Evolutionary conservation across 1,140 invertebrate genomes (phyloP).

Genomic region (Heliconius nattereri): DNA sequence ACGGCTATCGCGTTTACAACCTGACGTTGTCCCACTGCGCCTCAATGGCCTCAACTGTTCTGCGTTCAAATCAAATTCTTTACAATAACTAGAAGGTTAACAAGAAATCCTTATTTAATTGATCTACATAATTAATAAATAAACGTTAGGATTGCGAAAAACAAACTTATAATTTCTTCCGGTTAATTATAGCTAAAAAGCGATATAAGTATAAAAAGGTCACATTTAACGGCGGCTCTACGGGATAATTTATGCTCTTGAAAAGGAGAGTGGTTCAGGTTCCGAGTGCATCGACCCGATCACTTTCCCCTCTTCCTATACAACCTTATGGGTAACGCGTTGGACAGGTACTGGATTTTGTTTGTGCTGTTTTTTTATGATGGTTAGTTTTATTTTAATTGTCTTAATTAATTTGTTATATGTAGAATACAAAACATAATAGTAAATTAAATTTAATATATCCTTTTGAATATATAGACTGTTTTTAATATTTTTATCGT

Average conservation of each 20-base stretch:
- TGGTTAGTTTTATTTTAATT: too few relatives aligned
- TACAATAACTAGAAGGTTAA: not conserved
- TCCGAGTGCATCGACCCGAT: conserved; percentile 28
- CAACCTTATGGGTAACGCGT: conserved; percentile 21
- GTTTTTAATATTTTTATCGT: too few relatives aligned
- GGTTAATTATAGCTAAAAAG: conserved; percentile 11
- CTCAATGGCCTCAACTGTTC: too few relatives aligned
- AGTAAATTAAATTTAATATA: too few relatives aligned
- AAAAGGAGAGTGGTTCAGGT: conserved; percentile 35
- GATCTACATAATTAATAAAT: not conserved
- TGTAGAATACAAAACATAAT: too few relatives aligned
- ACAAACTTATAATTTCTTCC: not conserved
- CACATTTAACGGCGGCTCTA: not conserved
- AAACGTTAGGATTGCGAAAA: not conserved
- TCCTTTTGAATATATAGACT: too few relatives aligned
- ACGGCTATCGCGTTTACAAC: too few relatives aligned
- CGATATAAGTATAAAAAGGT: not conserved
- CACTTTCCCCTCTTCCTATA: conserved; percentile 41
- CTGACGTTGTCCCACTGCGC: too few relatives aligned
- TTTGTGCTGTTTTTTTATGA: conserved; percentile 10
- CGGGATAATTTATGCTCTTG: conserved; percentile 32
- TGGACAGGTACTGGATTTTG: conserved; percentile 11
- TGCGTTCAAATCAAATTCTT: not conserved
- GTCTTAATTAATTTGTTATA: too few relatives aligned
- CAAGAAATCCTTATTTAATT: not conserved